Base-by-base conservation (phyloP, 2,888 invertebrate species). In the Sphaeridia pumilis region DNA sequence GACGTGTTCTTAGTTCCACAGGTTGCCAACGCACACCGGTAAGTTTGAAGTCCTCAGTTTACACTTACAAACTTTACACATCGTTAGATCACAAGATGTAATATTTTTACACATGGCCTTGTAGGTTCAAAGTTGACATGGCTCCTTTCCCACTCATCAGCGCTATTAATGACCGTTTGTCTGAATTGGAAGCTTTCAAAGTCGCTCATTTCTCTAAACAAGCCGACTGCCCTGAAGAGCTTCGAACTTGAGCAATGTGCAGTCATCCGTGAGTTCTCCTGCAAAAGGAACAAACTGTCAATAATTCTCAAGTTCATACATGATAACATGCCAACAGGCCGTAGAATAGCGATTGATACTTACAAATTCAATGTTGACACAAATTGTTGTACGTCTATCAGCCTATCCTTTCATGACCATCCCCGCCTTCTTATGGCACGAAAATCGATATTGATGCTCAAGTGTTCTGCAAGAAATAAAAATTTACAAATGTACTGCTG, bases 1-100 rank as follows among this genome's bases (percentile, higher is more conserved):
- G 97, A 97, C 72, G 85, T 92, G 67, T 93, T 88, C 69, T 75
- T 97, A 55, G 87, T 95, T 48, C 95, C 95, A 44, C 95, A 97
- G 74, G 84, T 94, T 49, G 90, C 87, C 70, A 93, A 92, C 74
- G 95, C 94, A 27, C 78, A n/a, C 3, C 31, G 54, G 63, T 52
- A 34, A 22, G 35, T 28, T 38, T 41, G 7, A 12, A 34, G 14
- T 17, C 21, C 41, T 20, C 41, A n/a, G 7, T 10, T n/a, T 7
- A 17, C 7, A 41, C 41, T 41, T 41, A 17, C 17, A 14, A 31
- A 31, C 31, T 31, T 31, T n/a, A n/a, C n/a, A n/a, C n/a, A n/a
- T n/a, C n/a, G n/a, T n/a, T n/a, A n/a, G n/a, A n/a, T n/a, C n/a
- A 31, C 10, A 7, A 31, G 31, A 10, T 31, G 7, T 10, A 31